These are phyloP conservation scores for Macrophya annulata DNA, from an alignment of 2,888 invertebrate genomes.

Conservation along the genomic window DNA sequence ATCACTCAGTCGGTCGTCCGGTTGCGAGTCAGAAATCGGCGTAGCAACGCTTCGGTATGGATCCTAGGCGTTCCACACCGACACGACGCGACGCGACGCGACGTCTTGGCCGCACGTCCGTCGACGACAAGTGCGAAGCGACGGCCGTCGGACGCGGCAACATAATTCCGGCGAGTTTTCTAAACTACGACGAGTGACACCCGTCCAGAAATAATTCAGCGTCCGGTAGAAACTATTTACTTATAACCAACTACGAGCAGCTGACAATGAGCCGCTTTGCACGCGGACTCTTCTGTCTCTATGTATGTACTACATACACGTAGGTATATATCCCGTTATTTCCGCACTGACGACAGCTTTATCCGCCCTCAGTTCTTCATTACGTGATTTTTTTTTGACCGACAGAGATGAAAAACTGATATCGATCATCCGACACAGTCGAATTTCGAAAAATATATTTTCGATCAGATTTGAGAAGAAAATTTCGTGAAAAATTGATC, in stretches of 20 bases:
- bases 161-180: constrained; percentile 60
- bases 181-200: constrained; percentile 70
- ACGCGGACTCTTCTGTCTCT: constrained; percentile 27
- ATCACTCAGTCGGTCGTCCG: constrained; percentile 64
- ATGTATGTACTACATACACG: not conserved
- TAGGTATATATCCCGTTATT: constrained; percentile 23
- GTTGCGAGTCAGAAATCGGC: constrained; percentile 59
- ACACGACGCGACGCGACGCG: not conserved
- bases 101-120: constrained; percentile 37
- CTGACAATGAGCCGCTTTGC: constrained; percentile 39
- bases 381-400: not conserved
- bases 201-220: constrained; percentile 70
- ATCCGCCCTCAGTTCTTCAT: constrained; percentile 15
- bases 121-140: constrained; percentile 68
- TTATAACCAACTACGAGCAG: constrained; percentile 33
- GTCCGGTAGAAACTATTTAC: constrained; percentile 64
- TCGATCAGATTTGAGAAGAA: too few relatives aligned
- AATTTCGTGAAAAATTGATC: not conserved
- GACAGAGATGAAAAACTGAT: not conserved
- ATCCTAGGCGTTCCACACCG: constrained; percentile 5
- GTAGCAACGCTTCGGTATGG: constrained; percentile 61
- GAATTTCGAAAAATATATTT: not conserved
- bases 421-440: not conserved
- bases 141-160: constrained; percentile 72
- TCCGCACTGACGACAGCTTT: constrained; percentile 17